Evolutionary conservation across 2,888 invertebrate genomes (phyloP).

Genomic region (Synanthedon myopaeformis): DNA sequence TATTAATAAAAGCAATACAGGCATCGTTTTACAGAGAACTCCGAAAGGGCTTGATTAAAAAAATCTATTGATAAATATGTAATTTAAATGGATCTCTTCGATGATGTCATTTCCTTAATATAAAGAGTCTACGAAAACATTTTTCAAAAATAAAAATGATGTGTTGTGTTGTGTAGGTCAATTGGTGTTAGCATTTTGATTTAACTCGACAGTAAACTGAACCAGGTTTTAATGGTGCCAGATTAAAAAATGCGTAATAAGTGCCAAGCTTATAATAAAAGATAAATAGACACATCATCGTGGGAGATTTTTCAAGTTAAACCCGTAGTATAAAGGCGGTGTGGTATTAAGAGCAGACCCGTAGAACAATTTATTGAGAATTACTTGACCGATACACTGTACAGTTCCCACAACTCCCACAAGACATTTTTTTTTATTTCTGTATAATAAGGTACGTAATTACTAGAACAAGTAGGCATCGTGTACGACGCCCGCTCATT

Average conservation of each 20-base stretch:
- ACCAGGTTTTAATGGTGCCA: too few species aligned
- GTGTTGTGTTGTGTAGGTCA: too few species aligned
- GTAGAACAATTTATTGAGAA: neutral
- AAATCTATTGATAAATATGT: neutral
- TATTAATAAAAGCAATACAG: neutral
- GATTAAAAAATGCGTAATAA: too few species aligned
- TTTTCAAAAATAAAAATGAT: too few species aligned
- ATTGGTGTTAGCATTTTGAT: too few species aligned
- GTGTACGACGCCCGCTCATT: neutral
- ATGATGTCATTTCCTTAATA: too few species aligned
- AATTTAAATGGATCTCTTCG: neutral
- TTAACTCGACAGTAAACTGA: too few species aligned
- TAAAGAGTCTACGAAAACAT: too few species aligned
- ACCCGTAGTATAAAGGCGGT: neutral
- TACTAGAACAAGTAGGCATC: neutral
- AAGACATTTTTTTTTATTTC: neutral
- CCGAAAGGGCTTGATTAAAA: neutral
- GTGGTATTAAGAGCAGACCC: neutral
- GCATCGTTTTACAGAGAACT: too few species aligned
- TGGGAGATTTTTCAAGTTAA: neutral
- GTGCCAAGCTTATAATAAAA: too few species aligned
- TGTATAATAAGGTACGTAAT: neutral
- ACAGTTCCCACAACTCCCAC: neutral
- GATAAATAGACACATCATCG: neutral
- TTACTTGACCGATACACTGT: neutral